Percentiles rank a stretch among this genome's conserved stretches.
Conservation (phyloP, 30 jellyfish, hydroid and myxozoan genomes). For the Aurelia coerulea region DNA sequence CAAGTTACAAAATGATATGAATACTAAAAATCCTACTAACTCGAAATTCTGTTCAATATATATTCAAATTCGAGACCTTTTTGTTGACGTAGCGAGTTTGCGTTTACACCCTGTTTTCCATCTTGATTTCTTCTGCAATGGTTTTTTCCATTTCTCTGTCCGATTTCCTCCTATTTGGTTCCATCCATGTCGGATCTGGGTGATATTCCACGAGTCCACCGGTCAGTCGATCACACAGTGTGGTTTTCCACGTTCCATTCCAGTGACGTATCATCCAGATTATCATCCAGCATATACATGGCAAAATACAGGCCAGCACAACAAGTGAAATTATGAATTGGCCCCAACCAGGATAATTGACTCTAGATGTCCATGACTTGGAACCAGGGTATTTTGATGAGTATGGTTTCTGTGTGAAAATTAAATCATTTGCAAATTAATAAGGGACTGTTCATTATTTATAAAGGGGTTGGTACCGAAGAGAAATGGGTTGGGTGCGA, state of each 20-base stretch:
- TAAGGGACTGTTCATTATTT: too few relatives aligned
- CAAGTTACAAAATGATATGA: too few relatives aligned
- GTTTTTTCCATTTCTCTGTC: slow-evolving; percentile 64
- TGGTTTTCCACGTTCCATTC: slow-evolving; percentile 61
- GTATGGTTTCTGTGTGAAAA: slow-evolving; percentile 56
- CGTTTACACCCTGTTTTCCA: neutral
- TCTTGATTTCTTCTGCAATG: slow-evolving; percentile 50
- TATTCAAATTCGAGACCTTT: too few relatives aligned
- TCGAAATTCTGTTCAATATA: too few relatives aligned
- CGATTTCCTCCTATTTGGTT: slow-evolving; percentile 75
- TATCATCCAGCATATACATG: slow-evolving; percentile 62
- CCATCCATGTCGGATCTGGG: slow-evolving; percentile 89
- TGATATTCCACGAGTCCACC: slow-evolving; percentile 72
- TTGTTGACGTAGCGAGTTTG: too few relatives aligned
- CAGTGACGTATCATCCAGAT: slow-evolving; percentile 42
- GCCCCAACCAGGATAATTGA: slow-evolving; percentile 92
- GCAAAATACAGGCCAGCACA: slow-evolving; percentile 69
- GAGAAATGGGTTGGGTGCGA: too few relatives aligned
- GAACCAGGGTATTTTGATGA: slow-evolving; percentile 60
- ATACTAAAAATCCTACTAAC: too few relatives aligned
- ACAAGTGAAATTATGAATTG: slow-evolving; percentile 77
- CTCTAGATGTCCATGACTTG: slow-evolving; percentile 55
- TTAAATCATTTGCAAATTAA: neutral
- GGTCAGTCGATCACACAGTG: slow-evolving; percentile 33
- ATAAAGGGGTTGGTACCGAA: too few relatives aligned